Evolutionary conservation across 2,888 invertebrate genomes (phyloP).

Genomic region (Dasypolia templi): DNA sequence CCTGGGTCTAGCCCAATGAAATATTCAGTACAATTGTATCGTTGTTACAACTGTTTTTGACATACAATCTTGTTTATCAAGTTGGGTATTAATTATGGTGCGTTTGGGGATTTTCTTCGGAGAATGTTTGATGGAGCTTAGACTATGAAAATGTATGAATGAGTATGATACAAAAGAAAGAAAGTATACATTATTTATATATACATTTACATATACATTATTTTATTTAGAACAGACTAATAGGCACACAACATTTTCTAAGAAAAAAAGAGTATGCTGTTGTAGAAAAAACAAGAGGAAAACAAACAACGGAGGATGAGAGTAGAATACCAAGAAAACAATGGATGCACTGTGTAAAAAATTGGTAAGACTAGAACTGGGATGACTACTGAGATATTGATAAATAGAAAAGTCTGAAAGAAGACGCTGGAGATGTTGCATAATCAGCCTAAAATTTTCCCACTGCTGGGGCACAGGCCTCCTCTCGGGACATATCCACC

Average conservation of each 20-base stretch:
- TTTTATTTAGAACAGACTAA: neutral
- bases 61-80: slow-evolving; percentile 43
- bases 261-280: neutral
- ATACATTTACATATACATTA: too few relatives aligned
- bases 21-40: slow-evolving; percentile 68
- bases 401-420: neutral
- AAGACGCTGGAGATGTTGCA: neutral
- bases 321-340: neutral
- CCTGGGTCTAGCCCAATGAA: slow-evolving; percentile 64
- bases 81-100: slow-evolving; percentile 2
- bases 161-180: neutral
- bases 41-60: slow-evolving; percentile 49
- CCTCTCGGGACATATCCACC: too few relatives aligned
- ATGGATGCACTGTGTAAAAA: neutral
- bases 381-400: neutral
- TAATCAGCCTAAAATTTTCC: too few relatives aligned
- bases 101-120: neutral
- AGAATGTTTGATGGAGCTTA: neutral
- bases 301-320: too few relatives aligned
- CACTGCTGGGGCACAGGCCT: too few relatives aligned
- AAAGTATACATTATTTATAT: too few relatives aligned
- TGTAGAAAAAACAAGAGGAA: neutral
- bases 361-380: neutral
- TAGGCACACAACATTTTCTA: neutral
- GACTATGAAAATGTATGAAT: neutral